Evolutionary conservation across 2,113 vertebrate species (phyloP), one percentile per base, ranked within the genome.

Genomic region (Acrocephalus kingi): DNA sequence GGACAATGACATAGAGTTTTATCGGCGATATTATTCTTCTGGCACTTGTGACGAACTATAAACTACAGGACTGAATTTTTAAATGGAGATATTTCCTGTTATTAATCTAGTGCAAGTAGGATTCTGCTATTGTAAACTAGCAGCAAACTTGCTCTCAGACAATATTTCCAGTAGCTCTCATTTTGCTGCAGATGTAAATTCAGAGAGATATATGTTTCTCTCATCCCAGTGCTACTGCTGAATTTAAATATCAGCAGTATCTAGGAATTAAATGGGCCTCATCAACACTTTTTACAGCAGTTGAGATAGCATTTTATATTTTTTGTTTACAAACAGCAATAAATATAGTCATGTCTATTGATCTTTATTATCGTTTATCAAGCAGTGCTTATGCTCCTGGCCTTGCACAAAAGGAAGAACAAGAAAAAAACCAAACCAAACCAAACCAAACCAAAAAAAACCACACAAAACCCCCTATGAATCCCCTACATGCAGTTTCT

Each of bases 191-290:
- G 82, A 75, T 7, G 11, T 89, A 94, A 96, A 92, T 97, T 95
- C 74, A 35, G 16, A 87, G 23, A 91, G 81, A 95, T 89, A 63
- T 72, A 91, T 73, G 49, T 72, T 85, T 84, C 62, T 58, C 51
- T 82, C 62, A 84, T 51, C 73, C n/a, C 71, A 68, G 2, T 55
- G n/a, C 77, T 94, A 93, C 48, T 11, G 43, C 69, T 75, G 80
- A 93, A 96, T 91, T 95, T 94, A 92, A 93, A 91, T 89, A 94
- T 75, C 93, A 84, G 56, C 94, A 91, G 82, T 89, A 93, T 76
- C 64, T 92, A 52, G 89, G 77, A 93, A 92, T 94, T 95, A 96
- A 92, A 85, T 41, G 37, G 52, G 51, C 62, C 22, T 63, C 58
- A 61, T 87, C 93, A 87, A 75, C 89, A 62, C 5, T 77, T 89